Evolutionary conservation across 2,113 vertebrate genomes (phyloP).

Genomic region (Rhynchomys soricoides): DNA sequence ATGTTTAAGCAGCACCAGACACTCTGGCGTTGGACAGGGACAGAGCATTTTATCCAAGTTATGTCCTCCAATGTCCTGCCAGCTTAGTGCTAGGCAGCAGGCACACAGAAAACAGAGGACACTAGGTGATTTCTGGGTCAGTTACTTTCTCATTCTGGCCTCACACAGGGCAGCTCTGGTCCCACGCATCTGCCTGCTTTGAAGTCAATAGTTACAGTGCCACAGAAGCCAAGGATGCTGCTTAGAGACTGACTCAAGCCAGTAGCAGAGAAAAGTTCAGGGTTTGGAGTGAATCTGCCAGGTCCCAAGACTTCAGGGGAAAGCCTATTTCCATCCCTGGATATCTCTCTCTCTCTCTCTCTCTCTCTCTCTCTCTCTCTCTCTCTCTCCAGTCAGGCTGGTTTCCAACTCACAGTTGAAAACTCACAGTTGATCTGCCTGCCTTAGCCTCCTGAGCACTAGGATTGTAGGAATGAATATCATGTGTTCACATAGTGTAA

Average conservation of each 20-base stretch:
- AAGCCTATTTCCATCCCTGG: neutral
- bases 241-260: neutral
- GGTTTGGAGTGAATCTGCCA: neutral
- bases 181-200: neutral
- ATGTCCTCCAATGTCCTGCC: neutral
- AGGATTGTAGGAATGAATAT: too few relatives aligned
- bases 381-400: neutral
- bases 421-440: neutral
- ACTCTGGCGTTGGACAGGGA: neutral
- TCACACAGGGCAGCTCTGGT: neutral
- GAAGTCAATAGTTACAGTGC: neutral
- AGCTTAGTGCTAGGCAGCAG: neutral
- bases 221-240: neutral
- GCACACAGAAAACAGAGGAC: neutral
- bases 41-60: neutral
- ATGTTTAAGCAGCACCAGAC: slow-evolving; percentile 9
- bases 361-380: neutral
- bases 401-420: neutral
- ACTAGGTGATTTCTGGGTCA: neutral
- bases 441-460: neutral
- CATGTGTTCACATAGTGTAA: neutral
- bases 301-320: neutral
- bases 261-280: neutral
- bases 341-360: neutral
- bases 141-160: neutral